phyloP scores from a whole-genome alignment of 1,140 invertebrate genomes.

The Scylla paramamosain region DNA sequence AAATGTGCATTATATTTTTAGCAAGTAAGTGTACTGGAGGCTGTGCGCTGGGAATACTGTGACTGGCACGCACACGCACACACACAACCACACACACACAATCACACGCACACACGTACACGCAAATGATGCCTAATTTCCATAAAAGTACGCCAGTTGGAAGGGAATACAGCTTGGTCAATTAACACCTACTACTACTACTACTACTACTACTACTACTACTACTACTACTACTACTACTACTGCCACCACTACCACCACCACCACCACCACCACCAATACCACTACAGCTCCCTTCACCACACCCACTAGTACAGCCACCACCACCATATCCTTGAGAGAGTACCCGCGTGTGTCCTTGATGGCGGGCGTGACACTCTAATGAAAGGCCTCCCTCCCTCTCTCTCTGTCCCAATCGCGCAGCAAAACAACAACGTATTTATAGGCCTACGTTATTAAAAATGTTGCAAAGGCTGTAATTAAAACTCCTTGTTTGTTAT shows the following conservation, averaged over 20 bases:
- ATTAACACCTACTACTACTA: no score
- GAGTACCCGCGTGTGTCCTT: background rate
- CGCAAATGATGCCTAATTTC: no score
- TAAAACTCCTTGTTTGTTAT: conserved; percentile 7
- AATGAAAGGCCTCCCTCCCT: background rate
- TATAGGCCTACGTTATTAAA: conserved; percentile 2
- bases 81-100: conserved; percentile 31
- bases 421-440: conserved; percentile 3
- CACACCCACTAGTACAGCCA: no score
- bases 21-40: background rate
- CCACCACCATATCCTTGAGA: background rate
- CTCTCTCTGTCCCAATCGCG: background rate
- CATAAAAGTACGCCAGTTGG: no score
- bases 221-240: no score
- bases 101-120: background rate
- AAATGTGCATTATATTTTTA: background rate
- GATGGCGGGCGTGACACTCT: background rate
- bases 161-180: no score
- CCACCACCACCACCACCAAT: no score
- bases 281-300: no score
- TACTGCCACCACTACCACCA: no score
- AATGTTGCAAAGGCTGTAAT: conserved; percentile 14
- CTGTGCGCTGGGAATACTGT: background rate
- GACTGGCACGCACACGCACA: background rate
- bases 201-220: no score